Conservation (phyloP, 2,113 vertebrate genomes). For the Eretmodus cyanostictus region DNA sequence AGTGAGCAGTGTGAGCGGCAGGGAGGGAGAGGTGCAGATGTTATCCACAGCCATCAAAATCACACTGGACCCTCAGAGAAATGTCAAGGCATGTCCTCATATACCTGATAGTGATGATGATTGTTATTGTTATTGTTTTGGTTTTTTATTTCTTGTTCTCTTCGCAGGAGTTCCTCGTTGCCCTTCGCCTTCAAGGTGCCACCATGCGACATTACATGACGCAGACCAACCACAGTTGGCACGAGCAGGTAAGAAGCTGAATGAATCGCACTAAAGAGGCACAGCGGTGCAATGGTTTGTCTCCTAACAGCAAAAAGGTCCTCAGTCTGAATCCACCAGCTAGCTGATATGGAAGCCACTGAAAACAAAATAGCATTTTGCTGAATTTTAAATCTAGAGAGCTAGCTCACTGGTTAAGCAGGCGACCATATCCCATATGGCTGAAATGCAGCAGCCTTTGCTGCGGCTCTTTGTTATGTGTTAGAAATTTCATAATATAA, state of each 20-base stretch:
- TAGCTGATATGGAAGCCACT: not conserved
- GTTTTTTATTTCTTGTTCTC: not conserved
- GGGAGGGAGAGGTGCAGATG: slow-evolving; percentile 74
- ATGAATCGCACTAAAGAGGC: not conserved
- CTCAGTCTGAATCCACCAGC: not conserved
- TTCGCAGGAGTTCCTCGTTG: slow-evolving; percentile 84
- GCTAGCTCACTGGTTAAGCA: not conserved
- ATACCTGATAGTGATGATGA: not conserved
- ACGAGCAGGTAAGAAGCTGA: slow-evolving; percentile 77
- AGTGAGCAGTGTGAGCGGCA: slow-evolving; percentile 68
- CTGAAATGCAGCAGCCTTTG: not conserved
- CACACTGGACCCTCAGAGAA: slow-evolving; percentile 81
- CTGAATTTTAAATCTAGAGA: not conserved
- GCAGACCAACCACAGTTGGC: slow-evolving; percentile 81
- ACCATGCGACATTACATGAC: slow-evolving; percentile 82
- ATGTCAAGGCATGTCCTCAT: slow-evolving; percentile 74
- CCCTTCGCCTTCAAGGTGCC: slow-evolving; percentile 80
- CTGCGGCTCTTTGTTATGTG: not conserved
- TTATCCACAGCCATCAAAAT: slow-evolving; percentile 84
- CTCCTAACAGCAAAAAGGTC: not conserved
- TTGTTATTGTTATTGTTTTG: not conserved
- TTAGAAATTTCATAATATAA: too few species aligned
- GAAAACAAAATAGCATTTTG: not conserved
- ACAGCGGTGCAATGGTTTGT: not conserved
- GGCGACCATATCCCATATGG: not conserved